Evolutionary conservation across 2,888 invertebrate species (phyloP), one percentile per base, ranked within the genome.

Genomic region (Drosophila helvetica): DNA sequence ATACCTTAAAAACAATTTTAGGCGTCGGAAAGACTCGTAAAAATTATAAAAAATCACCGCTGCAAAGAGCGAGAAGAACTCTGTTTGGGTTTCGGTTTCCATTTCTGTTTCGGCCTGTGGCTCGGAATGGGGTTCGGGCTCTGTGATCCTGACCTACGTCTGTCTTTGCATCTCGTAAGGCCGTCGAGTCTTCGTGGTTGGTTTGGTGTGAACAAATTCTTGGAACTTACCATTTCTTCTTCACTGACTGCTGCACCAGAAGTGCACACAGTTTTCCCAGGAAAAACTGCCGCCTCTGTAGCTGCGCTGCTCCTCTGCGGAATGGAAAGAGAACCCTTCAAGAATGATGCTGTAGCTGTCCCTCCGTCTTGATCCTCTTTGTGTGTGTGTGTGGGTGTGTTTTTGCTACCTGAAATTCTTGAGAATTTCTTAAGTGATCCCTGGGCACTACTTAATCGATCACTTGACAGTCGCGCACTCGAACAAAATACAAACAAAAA

Each of bases 141-240:
- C 30, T 43, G 33, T 62, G 64, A 72, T 66, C 60, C 64, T 74
- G 71, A 77, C 72, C 75, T 59, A 69, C 56, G 47, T 27, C 22
- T 27, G 25, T 33, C 19, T 18, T 30, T 38, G 8, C 12, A 7
- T 30, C 30, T 27, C 27, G 46, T 27, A 25, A 25, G 43, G 30
- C 25, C 27, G 25, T 45, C 50, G 33, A 33, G 56, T 51, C 22
- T 19, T 58, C 45, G 47, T n/a, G 25, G 25, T 18, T 25, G 19
- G 61, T 60, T 38, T 38, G 15, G 38, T 38, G 38, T 38, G 38
- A 38, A 38, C 38, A 7, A 38, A n/a, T 74, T 68, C 45, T 65
- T 8, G n/a, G 67, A 64, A 76, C 79, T 79, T 58, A 79, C 79
- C 79, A 79, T 79, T 65, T 38, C 38, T 38, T 38, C 15, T 74